Percentiles rank a stretch among this genome's conserved stretches.
These are phyloP conservation scores for Acanthurus leucopareius DNA, from an alignment of 2,797 vertebrate genomes.

Conservation along the genomic window DNA sequence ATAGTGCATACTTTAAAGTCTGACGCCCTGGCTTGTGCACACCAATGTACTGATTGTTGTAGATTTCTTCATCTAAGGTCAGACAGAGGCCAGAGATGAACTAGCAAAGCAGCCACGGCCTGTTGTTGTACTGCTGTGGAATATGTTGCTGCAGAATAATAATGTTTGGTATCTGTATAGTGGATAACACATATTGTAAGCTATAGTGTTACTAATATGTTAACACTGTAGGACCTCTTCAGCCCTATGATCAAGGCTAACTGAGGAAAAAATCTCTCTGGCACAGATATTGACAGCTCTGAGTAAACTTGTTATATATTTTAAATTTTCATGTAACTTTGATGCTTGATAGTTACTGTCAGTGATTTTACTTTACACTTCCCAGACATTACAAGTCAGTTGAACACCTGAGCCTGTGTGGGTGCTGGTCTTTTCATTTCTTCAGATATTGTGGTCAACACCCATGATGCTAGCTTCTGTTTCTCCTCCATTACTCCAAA, in stretches of 20 bases:
- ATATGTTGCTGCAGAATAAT: neutral
- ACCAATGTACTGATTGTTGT: neutral
- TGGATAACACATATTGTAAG: neutral
- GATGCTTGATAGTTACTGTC: neutral
- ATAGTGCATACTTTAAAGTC: neutral
- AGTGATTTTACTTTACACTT: neutral
- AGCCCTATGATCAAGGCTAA: constrained; percentile 2
- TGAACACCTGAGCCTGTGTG: neutral
- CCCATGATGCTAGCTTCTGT: neutral
- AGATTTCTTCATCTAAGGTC: constrained; percentile 47
- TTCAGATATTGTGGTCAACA: neutral
- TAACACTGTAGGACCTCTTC: neutral
- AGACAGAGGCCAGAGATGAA: constrained; percentile 47
- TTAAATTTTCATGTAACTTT: neutral
- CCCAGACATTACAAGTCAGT: neutral
- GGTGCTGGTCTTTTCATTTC: neutral
- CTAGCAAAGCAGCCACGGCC: constrained; percentile 10
- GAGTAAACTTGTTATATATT: neutral
- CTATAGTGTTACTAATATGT: neutral
- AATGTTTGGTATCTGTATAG: constrained; percentile 15
- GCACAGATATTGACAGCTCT: neutral
- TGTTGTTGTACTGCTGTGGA: neutral
- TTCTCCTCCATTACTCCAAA: neutral
- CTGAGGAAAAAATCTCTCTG: too few relatives aligned
- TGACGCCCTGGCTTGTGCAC: neutral